Base-by-base conservation (phyloP, 2,797 vertebrate species). In the Coregonus sp. region DNA sequence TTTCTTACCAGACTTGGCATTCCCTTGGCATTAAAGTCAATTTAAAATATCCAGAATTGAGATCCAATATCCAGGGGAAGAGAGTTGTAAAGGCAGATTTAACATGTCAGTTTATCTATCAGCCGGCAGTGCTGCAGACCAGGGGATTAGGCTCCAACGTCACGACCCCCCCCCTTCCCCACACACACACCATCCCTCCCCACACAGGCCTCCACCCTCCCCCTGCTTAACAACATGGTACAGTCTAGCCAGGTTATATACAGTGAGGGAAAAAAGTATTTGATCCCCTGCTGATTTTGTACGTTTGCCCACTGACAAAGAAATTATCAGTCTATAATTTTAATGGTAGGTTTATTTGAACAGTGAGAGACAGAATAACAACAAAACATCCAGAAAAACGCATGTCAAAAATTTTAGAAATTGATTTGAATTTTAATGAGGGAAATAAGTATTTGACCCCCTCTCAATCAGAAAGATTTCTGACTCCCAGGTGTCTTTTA, bases 111-210 rank as follows among this genome's bases (percentile, higher is more conserved):
- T 92, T 93, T 94, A 92, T 92, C 92, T 94, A 92, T 92, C 93
- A 77, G 63, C 80, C 84, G 77, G 90, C 91, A 85, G 83, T 91
- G 89, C 89, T 90, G 86, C 91, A 94, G 88, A 91, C 91, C 89
- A 54, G 85, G 82, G 94, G 95, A 98, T 97, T 97, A 98, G 92
- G 85, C 92, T 88, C 73, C 90, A 93, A 94, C 88, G 86, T 87
- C 89, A 90, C 93, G 78, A 93, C 90, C 90, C 94, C 86, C 91
- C 92, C 78, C 1, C 25, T 25, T 25, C 87, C 90, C 94, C 91
- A 91, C 90, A 89, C 90, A 80, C 81, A 1, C 79, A 75, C 59
- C 85, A 85, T n/a, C 54, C 5, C 54, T 18, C 16, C 52, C 51
- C 51, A 52, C 12, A 52, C 51, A 52, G 51, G 9, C 40, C 56